phyloP scores from a whole-genome alignment of 1,140 invertebrate species.

The Bombus picipes region DNA sequence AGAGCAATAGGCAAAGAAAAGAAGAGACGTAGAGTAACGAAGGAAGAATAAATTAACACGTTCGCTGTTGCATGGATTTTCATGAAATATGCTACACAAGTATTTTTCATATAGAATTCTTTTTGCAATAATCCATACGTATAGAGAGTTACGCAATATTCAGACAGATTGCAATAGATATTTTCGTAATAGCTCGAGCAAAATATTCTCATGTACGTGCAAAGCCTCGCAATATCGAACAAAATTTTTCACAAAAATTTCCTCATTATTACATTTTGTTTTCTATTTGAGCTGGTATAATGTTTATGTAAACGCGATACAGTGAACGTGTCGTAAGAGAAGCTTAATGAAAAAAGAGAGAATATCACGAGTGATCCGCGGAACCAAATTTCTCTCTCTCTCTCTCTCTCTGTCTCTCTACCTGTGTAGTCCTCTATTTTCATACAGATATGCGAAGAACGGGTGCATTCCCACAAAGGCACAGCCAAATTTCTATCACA shows the following conservation, averaged over 20 bases:
- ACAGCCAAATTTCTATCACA: constrained; percentile 46
- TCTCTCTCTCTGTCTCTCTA: not conserved
- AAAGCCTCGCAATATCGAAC: too few species aligned
- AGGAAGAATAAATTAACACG: not conserved
- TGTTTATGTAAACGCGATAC: not conserved
- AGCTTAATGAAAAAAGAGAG: not conserved
- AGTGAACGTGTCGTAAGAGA: not conserved
- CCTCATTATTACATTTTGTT: not conserved
- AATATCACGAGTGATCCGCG: not conserved
- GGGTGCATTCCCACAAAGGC: constrained; percentile 45
- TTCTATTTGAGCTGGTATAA: not conserved
- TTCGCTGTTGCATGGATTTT: not conserved
- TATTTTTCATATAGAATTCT: too few species aligned
- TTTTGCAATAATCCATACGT: too few species aligned
- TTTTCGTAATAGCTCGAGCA: not conserved
- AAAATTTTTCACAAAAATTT: too few species aligned
- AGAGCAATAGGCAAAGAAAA: not conserved
- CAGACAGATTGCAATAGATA: not conserved
- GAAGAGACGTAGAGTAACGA: not conserved
- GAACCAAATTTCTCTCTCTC: not conserved
- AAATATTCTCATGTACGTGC: too few species aligned
- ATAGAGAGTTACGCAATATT: too few species aligned
- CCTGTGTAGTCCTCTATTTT: not conserved
- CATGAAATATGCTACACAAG: not conserved
- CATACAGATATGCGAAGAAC: constrained; percentile 41